Conservation (phyloP, 2,797 vertebrate genomes). For the Enteromius treurensis region DNA sequence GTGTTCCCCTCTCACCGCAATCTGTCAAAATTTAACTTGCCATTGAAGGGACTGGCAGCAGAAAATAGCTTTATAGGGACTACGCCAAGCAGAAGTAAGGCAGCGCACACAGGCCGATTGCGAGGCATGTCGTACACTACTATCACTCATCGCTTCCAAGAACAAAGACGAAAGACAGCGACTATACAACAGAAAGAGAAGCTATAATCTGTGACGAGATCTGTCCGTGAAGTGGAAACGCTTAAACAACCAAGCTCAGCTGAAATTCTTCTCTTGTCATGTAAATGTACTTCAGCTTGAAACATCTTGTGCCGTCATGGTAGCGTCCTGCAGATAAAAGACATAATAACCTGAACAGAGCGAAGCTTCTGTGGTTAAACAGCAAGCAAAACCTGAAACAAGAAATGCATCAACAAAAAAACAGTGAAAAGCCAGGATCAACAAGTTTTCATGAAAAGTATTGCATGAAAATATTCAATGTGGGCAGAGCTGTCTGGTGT, state of each 20-base stretch:
- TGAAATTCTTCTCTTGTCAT: constrained; percentile 79
- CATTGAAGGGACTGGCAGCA: constrained; percentile 76
- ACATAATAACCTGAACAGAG: constrained; percentile 47
- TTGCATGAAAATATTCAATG: no score
- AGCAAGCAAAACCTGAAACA: constrained; percentile 9
- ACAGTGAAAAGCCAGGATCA: not conserved
- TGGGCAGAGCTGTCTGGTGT: not conserved
- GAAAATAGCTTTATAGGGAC: constrained; percentile 81
- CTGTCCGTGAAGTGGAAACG: constrained; percentile 75
- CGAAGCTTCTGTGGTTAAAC: constrained; percentile 22
- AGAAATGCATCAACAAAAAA: not conserved
- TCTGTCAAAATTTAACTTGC: constrained; percentile 82
- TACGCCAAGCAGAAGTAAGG: constrained; percentile 82
- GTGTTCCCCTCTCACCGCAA: constrained; percentile 81
- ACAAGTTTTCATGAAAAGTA: not conserved
- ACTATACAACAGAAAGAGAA: constrained; percentile 61
- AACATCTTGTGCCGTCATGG: constrained; percentile 70
- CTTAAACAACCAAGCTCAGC: constrained; percentile 80
- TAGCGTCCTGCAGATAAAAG: constrained; percentile 72
- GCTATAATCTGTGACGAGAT: constrained; percentile 66
- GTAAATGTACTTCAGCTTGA: constrained; percentile 76
- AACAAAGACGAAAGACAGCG: constrained; percentile 64
- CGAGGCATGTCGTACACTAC: constrained; percentile 29
- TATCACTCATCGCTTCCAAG: constrained; percentile 39
- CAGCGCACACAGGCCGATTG: constrained; percentile 65